Evolutionary conservation across 2,113 vertebrate genomes (phyloP).

Genomic region (Amphiprion ocellaris): DNA sequence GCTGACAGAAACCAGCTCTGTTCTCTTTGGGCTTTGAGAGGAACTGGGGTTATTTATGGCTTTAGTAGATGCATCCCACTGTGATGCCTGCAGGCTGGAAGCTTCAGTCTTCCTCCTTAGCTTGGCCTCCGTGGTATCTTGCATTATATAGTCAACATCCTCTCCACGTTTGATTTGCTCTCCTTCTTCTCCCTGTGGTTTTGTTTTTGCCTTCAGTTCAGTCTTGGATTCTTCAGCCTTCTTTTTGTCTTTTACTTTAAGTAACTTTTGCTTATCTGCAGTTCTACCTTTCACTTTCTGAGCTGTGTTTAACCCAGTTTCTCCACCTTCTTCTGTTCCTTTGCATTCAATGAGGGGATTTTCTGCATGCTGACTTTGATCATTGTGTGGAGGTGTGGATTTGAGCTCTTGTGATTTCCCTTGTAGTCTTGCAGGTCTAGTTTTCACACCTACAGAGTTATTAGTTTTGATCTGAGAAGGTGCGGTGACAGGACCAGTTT

Average conservation of each 20-base stretch:
- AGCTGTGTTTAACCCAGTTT: conserved; percentile 31
- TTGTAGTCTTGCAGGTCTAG: conserved; percentile 38
- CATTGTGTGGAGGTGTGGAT: conserved; percentile 22
- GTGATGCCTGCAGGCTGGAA: conserved; percentile 34
- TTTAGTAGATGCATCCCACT: conserved; percentile 27
- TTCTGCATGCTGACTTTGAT: conserved; percentile 26
- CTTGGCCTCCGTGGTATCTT: conserved; percentile 15
- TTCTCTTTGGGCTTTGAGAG: conserved; percentile 39
- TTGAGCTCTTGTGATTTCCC: conserved; percentile 31
- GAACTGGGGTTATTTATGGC: conserved; percentile 9
- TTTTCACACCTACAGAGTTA: conserved; percentile 30
- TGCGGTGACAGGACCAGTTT: neutral
- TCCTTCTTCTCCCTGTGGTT: neutral
- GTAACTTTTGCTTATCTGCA: conserved; percentile 20
- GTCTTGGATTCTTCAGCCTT: conserved; percentile 21
- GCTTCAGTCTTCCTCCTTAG: neutral
- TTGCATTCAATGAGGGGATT: conserved; percentile 12
- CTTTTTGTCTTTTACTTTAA: conserved; percentile 19
- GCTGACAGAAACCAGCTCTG: conserved; percentile 27
- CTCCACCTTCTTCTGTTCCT: neutral
- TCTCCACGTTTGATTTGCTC: conserved; percentile 14
- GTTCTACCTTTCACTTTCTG: neutral
- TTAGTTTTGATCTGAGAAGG: neutral
- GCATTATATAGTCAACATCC: neutral
- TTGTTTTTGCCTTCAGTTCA: conserved; percentile 16